Evolutionary conservation across 2,113 vertebrate genomes (phyloP).

Genomic region (Dicrurus megarhynchus): DNA sequence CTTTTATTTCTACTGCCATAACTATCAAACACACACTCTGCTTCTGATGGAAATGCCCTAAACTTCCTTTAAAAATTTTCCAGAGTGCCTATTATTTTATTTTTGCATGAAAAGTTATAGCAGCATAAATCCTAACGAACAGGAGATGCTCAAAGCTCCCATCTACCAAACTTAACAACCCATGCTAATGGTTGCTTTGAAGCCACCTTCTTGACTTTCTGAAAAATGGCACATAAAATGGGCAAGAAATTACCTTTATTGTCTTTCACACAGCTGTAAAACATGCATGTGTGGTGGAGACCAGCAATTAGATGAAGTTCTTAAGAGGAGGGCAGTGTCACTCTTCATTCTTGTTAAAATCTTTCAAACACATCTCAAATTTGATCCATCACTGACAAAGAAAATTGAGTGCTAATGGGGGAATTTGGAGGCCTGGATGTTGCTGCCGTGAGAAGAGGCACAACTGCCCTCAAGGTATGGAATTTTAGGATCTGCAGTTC

Average conservation of each 20-base stretch:
- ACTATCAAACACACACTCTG: neutral
- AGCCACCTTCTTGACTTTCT: neutral
- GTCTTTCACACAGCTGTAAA: neutral
- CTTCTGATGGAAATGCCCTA: neutral
- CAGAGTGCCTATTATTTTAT: neutral
- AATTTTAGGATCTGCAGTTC: neutral
- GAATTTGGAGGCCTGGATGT: neutral
- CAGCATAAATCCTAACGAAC: neutral
- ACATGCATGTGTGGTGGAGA: neutral
- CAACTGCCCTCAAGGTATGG: neutral
- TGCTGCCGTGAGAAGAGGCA: neutral
- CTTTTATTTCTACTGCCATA: neutral
- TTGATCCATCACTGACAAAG: neutral
- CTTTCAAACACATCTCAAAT: neutral
- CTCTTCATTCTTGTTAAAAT: neutral
- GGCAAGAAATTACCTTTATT: neutral
- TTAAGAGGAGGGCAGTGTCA: neutral
- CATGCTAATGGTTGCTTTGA: neutral
- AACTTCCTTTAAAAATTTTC: neutral
- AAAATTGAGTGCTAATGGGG: fast-evolving
- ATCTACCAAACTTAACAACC: conserved; percentile 1
- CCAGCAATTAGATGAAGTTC: neutral
- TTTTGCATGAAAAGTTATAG: neutral
- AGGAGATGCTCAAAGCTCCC: neutral
- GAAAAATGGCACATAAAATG: neutral